Percentiles rank a stretch among this genome's conserved stretches.
Conservation (phyloP, 1,140 invertebrate species). For the Dendrolimus kikuchii region DNA sequence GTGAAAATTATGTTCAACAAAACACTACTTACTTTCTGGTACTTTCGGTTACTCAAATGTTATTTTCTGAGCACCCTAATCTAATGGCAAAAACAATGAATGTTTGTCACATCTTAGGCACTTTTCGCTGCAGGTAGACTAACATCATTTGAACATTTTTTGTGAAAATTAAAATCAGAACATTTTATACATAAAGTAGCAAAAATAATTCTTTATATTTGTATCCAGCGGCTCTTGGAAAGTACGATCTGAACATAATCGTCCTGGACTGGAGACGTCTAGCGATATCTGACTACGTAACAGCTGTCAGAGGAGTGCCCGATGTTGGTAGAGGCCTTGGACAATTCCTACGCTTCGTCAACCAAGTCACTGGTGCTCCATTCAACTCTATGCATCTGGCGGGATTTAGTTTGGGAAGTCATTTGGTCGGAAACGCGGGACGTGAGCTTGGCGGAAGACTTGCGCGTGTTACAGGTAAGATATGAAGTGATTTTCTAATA, state of each 20-base stretch:
- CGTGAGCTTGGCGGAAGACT: conserved; percentile 32
- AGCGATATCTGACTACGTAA: conserved; percentile 60
- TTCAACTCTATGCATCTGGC: conserved; percentile 83
- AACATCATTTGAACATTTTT: no score
- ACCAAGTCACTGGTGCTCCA: conserved; percentile 21
- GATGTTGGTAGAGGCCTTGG: conserved; percentile 49
- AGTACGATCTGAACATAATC: conserved; percentile 74
- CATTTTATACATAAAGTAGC: neutral
- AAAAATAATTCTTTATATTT: conserved; percentile 1
- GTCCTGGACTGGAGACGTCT: conserved; percentile 76
- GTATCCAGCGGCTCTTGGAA: conserved; percentile 34
- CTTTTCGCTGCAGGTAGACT: no score
- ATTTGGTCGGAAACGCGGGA: conserved; percentile 88
- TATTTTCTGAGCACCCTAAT: no score
- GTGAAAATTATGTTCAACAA: no score
- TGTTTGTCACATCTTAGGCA: no score
- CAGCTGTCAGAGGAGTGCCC: conserved; percentile 60
- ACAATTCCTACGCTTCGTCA: conserved; percentile 66
- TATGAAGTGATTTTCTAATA: neutral
- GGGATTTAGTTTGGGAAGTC: conserved; percentile 90
- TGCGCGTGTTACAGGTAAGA: conserved; percentile 31
- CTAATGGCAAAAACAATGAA: no score
- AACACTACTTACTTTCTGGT: no score
- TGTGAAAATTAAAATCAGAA: no score
- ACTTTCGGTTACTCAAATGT: no score